Conservation (phyloP, 2,888 invertebrate genomes). For the Eurois occulta region DNA sequence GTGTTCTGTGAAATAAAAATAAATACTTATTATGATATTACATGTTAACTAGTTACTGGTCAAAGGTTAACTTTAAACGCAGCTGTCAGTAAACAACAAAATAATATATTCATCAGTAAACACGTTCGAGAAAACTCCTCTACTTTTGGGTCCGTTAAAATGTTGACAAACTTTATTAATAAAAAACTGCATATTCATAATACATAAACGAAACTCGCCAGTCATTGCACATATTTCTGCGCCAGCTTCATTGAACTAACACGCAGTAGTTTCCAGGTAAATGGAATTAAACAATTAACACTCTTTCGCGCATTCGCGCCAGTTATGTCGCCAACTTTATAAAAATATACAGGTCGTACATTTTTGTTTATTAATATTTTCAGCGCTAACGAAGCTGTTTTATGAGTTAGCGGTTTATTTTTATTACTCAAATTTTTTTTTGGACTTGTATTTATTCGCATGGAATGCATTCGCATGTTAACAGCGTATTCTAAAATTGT, state of each 20-base stretch:
- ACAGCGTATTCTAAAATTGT: not conserved
- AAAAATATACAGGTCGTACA: slow-evolving; percentile 34
- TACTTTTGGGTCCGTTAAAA: not conserved
- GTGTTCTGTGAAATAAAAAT: too few relatives aligned
- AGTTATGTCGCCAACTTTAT: slow-evolving; percentile 55
- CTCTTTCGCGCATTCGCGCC: slow-evolving; percentile 44
- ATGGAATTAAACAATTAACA: slow-evolving; percentile 46
- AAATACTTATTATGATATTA: not conserved
- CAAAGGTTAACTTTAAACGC: not conserved
- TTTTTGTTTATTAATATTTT: slow-evolving; percentile 35
- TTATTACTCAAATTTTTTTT: slow-evolving; percentile 13
- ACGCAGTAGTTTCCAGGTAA: slow-evolving; percentile 21
- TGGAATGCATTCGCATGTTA: not conserved
- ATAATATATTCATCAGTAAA: not conserved
- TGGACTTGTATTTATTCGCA: not conserved
- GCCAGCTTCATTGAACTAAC: slow-evolving; percentile 33
- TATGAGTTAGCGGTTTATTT: slow-evolving; percentile 7
- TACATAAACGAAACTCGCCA: not conserved
- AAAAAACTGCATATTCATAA: not conserved
- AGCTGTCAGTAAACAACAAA: not conserved
- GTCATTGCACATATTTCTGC: slow-evolving; percentile 2
- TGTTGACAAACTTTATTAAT: not conserved
- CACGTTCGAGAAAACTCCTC: not conserved
- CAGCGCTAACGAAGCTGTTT: slow-evolving; percentile 37
- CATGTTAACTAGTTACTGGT: too few relatives aligned